Percentiles rank a stretch among this genome's conserved stretches.
phyloP scores from a whole-genome alignment of 2,113 vertebrate species.

The Spea bombifrons region DNA sequence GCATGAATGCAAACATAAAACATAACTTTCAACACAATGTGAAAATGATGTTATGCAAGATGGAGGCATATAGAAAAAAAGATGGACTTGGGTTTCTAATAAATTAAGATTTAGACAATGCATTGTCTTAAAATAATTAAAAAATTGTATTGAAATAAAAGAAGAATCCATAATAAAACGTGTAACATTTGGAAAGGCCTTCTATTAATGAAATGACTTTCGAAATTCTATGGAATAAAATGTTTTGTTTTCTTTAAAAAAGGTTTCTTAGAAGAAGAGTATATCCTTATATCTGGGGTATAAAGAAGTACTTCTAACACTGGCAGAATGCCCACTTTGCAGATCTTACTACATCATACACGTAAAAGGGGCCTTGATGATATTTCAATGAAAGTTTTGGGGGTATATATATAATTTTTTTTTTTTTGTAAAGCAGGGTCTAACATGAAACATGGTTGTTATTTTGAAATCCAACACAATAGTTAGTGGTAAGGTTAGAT shows the following conservation, averaged over 20 bases:
- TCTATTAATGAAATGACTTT: not conserved
- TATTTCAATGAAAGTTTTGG: too few relatives aligned
- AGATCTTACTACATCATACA: too few relatives aligned
- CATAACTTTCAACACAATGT: conserved; percentile 5
- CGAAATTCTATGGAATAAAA: not conserved
- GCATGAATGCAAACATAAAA: not conserved
- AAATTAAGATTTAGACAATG: conserved; percentile 25
- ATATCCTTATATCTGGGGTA: too few relatives aligned
- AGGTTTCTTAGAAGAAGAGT: too few relatives aligned
- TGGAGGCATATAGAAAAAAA: conserved; percentile 20
- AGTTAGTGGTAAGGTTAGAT: too few relatives aligned
- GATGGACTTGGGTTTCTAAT: not conserved
- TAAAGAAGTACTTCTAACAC: too few relatives aligned
- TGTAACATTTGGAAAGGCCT: not conserved
- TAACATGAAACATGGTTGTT: too few relatives aligned
- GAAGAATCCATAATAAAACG: not conserved
- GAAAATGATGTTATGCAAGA: conserved; percentile 18
- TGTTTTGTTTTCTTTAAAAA: not conserved
- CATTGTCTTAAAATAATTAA: conserved; percentile 13
- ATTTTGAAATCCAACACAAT: too few relatives aligned
- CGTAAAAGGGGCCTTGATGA: too few relatives aligned
- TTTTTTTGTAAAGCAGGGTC: too few relatives aligned
- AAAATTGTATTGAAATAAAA: not conserved
- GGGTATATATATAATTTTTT: too few relatives aligned
- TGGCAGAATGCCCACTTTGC: too few relatives aligned